Evolutionary conservation across 2,113 vertebrate genomes (phyloP), one percentile per base, ranked within the genome.

Genomic region (Pyxicephalus adspersus): DNA sequence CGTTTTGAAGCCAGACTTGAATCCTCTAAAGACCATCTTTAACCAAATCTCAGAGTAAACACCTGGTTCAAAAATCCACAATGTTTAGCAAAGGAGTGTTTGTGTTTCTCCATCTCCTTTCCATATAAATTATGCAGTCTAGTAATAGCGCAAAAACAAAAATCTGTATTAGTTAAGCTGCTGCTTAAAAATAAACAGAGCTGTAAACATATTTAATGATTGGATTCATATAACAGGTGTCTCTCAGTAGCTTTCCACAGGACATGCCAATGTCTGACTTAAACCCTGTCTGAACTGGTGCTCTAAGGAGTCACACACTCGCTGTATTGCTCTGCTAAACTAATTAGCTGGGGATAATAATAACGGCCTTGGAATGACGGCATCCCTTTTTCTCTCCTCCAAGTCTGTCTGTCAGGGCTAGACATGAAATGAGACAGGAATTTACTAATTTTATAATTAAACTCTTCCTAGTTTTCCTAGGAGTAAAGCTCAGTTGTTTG

Each of bases 301-400:
- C 19, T 38, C 25, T 60, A 34, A 74, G 71, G 26, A 74, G 71
- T 61, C 58, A 74, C n/a, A 4, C 52, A 58, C 52, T 55, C 54
- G 17, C 70, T 58, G 22, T 22, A 58, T 57, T 58, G 57, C 70
- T 73, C 71, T 74, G 71, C 22, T 74, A 74, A 74, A 74, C 71
- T 60, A 74, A 74, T 74, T 74, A 74, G 54, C 71, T 60, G 29
- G 54, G 29, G 28, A 57, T 74, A 74, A 60, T 74, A 74, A 60
- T 38, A n/a, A 38, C 28, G 22, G 71, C 20, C 71, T 58, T 8
- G 28, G 71, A 60, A 38, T 57, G 31, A 31, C 71, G 58, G 71
- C 20, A 22, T 55, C 31, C 71, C 54, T 22, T 60, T 58, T 74
- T 38, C 38, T 45, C 38, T 45, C 23, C 34, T 60, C 71, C 71